Evolutionary conservation across 2,797 vertebrate genomes (phyloP).

Genomic region (Sphenodon punctatus): DNA sequence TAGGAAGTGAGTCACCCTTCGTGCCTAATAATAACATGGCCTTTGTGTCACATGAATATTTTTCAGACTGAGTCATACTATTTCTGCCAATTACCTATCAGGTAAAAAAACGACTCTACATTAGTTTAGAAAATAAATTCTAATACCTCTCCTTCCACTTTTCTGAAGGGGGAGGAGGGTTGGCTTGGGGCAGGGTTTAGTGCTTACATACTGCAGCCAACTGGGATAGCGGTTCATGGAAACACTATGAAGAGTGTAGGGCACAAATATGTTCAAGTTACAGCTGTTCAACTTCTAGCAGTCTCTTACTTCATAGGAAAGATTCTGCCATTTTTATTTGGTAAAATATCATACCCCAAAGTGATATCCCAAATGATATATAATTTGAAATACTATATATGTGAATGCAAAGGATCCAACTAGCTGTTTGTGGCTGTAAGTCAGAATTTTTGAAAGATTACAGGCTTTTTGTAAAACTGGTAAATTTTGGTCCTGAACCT

Average conservation of each 20-base stretch:
- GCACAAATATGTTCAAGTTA: slow-evolving; percentile 17
- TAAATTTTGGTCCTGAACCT: not conserved
- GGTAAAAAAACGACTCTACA: not conserved
- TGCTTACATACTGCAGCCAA: not conserved
- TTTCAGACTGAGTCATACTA: not conserved
- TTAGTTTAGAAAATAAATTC: not conserved
- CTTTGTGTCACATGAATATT: not conserved
- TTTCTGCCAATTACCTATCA: not conserved
- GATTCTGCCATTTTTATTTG: slow-evolving; percentile 11
- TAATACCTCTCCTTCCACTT: not conserved
- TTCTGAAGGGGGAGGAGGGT: too few relatives aligned
- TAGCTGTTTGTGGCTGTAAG: not conserved
- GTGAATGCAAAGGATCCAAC: not conserved
- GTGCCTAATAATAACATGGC: not conserved
- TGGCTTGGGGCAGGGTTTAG: not conserved
- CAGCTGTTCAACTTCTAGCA: slow-evolving; percentile 26
- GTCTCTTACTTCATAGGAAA: not conserved
- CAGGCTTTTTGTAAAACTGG: not conserved
- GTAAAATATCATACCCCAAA: slow-evolving; percentile 27
- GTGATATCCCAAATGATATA: not conserved
- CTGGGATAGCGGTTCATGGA: not conserved
- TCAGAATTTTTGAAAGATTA: not conserved
- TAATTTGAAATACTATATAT: slow-evolving; percentile 19
- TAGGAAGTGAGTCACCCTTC: not conserved
- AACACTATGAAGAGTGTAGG: not conserved